Conservation (phyloP, 1,140 invertebrate genomes). For the Ostrea denselamellosa region DNA sequence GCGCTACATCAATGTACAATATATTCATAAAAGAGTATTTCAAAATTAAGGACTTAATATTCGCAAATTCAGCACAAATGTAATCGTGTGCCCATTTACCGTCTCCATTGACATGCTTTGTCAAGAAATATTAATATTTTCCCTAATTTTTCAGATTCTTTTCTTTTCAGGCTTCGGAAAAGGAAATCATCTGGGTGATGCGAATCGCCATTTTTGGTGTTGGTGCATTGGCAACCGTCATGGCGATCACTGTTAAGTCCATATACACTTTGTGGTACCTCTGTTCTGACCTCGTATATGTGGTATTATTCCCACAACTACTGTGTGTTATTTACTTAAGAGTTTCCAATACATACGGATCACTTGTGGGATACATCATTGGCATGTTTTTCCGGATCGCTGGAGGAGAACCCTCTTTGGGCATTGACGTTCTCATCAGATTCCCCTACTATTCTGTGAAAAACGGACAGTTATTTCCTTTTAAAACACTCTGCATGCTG, state of each 20-base stretch:
- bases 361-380: constrained; percentile 89
- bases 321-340: constrained; percentile 93
- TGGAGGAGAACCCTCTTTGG: constrained; percentile 92
- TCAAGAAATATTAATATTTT: background rate
- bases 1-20: no score
- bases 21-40: no score
- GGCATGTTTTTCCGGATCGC: constrained; percentile 92
- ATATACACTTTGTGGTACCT: constrained; percentile 97
- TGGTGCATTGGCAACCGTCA: constrained; percentile 93
- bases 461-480: constrained; percentile 83
- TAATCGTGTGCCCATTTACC: no score
- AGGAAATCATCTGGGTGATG: constrained; percentile 99
- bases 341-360: constrained; percentile 95
- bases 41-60: no score
- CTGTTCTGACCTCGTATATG: constrained; percentile 99
- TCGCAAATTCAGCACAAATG: no score
- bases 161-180: constrained; percentile 75
- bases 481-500: constrained; percentile 81
- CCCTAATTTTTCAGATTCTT: background rate
- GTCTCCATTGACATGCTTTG: background rate
- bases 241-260: constrained; percentile 97
- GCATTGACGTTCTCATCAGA: constrained; percentile 89
- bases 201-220: constrained; percentile 93
- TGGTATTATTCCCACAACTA: constrained; percentile 97
- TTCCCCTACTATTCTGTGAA: constrained; percentile 91